Evolutionary conservation across 1,140 invertebrate species (phyloP).

Genomic region (Pseudachorutes palmiensis): DNA sequence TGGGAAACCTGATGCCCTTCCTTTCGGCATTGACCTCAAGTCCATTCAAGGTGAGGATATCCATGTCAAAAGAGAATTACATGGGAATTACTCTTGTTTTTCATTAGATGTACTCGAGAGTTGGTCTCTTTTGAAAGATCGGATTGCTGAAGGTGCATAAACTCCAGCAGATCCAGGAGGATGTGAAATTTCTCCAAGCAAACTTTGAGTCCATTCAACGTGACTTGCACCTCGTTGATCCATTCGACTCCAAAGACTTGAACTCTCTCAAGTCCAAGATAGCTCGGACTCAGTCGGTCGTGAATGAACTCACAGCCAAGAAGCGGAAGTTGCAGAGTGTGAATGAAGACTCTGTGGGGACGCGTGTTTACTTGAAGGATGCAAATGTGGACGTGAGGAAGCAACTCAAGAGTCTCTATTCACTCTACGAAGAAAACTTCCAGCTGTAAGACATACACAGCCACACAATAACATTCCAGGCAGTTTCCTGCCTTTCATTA

Average conservation of each 20-base stretch:
- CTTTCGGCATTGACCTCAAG: conserved; percentile 34
- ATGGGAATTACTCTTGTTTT: conserved; percentile 3
- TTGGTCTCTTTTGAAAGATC: conserved; percentile 33
- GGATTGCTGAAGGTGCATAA: conserved; percentile 32
- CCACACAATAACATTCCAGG: background rate
- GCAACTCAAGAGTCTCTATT: conserved; percentile 34
- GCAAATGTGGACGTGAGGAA: conserved; percentile 28
- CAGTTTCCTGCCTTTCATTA: no score
- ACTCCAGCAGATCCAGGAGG: conserved; percentile 33
- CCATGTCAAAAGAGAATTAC: no score
- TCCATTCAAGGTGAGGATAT: conserved; percentile 35
- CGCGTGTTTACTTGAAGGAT: conserved; percentile 31
- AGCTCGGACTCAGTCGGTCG: conserved; percentile 28
- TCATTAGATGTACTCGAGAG: conserved; percentile 28
- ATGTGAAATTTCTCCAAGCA: conserved; percentile 30
- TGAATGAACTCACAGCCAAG: conserved; percentile 23
- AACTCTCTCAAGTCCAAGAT: conserved; percentile 31
- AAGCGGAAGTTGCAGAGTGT: conserved; percentile 29
- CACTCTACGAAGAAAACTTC: conserved; percentile 37
- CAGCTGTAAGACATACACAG: conserved; percentile 31
- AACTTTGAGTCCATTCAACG: conserved; percentile 32
- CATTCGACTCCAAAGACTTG: conserved; percentile 34
- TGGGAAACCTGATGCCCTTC: conserved; percentile 35
- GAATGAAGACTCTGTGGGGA: conserved; percentile 35
- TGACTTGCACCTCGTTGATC: conserved; percentile 26